Conservation (phyloP, 2,888 invertebrate genomes). For the Nasonia oneida region DNA sequence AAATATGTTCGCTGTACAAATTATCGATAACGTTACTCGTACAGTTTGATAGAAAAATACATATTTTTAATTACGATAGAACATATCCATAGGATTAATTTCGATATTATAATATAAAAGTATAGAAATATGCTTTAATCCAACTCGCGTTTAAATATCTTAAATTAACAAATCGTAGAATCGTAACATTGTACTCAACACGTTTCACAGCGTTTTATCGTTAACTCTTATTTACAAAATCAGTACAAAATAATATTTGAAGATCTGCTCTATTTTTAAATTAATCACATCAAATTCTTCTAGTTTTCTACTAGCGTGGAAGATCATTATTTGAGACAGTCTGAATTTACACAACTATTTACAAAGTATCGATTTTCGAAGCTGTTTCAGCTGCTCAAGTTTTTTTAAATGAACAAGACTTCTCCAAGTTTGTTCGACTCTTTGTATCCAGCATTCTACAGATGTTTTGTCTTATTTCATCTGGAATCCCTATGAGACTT, state of each 20-base stretch:
- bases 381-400: neutral
- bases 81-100: constrained; percentile 12
- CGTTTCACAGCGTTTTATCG: neutral
- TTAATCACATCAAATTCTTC: neutral
- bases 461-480: constrained; percentile 72
- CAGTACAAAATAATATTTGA: neutral
- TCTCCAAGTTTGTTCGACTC: constrained; percentile 50
- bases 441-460: constrained; percentile 36
- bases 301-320: neutral
- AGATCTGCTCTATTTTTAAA: neutral
- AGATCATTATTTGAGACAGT: neutral
- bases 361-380: neutral
- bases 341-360: neutral
- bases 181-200: neutral
- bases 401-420: constrained; percentile 10
- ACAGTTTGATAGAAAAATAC: constrained; percentile 40
- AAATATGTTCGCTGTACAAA: constrained; percentile 5
- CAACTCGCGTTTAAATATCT: neutral
- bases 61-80: constrained; percentile 1
- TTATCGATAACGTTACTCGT: neutral
- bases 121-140: neutral
- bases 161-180: neutral
- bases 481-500: constrained; percentile 77
- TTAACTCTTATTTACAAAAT: neutral
- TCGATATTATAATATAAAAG: constrained; percentile 7